phyloP scores from a whole-genome alignment of 2,888 invertebrate species.

The Agonopterix heracliana region DNA sequence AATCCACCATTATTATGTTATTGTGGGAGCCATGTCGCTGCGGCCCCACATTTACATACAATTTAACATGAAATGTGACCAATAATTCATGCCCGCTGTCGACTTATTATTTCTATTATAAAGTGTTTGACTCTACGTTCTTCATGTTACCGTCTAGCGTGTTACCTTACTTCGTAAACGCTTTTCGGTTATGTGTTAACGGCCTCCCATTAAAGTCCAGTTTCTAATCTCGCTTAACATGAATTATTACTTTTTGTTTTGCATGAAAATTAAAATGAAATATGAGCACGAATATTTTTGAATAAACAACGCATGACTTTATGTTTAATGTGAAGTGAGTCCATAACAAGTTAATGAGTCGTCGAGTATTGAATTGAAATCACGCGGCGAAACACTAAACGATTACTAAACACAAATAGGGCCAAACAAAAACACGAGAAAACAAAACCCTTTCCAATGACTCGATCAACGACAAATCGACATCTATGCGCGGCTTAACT shows the following conservation, averaged over 20 bases:
- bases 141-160: constrained; percentile 56
- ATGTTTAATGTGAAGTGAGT: constrained; percentile 13
- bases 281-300: constrained; percentile 25
- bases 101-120: constrained; percentile 72
- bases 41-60: constrained; percentile 72
- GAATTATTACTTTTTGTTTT: constrained; percentile 40
- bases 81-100: constrained; percentile 68
- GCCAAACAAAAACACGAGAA: constrained; percentile 33
- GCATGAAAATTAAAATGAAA: constrained; percentile 34
- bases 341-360: constrained; percentile 41
- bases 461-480: constrained; percentile 51
- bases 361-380: constrained; percentile 25
- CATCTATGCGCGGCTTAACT: constrained; percentile 54
- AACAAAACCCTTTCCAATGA: constrained; percentile 37
- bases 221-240: constrained; percentile 33
- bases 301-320: neutral
- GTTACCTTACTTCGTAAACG: constrained; percentile 36
- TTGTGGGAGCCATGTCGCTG: constrained; percentile 71
- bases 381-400: constrained; percentile 26
- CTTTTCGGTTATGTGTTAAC: constrained; percentile 47
- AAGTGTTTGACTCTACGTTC: constrained; percentile 64
- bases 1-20: constrained; percentile 76
- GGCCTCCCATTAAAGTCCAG: constrained; percentile 42
- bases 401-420: constrained; percentile 6
- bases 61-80: constrained; percentile 74